Conservation (phyloP, 2,888 invertebrate genomes). For the Notodonta dromedarius region DNA sequence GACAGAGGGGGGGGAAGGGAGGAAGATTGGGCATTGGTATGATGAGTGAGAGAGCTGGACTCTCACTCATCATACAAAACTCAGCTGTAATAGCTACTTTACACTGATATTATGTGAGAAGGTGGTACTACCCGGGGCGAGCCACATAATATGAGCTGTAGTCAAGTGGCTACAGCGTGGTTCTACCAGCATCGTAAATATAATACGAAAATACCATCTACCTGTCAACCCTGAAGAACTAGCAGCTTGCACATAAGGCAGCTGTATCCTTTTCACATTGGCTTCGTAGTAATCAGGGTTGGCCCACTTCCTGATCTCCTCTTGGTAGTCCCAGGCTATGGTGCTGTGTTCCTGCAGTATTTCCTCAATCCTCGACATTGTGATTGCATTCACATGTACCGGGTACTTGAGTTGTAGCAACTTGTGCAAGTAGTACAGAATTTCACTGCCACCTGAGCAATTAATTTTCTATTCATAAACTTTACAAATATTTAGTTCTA, state of each 20-base stretch:
- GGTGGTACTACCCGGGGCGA: too few relatives aligned
- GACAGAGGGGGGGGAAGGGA: too few relatives aligned
- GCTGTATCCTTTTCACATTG: constrained; percentile 92
- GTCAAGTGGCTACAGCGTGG: too few relatives aligned
- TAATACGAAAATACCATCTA: constrained; percentile 31
- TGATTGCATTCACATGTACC: constrained; percentile 94
- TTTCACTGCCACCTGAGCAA: constrained; percentile 88
- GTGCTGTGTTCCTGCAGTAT: constrained; percentile 92
- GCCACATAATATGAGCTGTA: too few relatives aligned
- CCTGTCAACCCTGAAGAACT: constrained; percentile 86
- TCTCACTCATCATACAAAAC: too few relatives aligned
- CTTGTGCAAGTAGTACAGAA: constrained; percentile 93
- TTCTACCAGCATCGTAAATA: too few relatives aligned
- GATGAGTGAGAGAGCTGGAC: too few relatives aligned
- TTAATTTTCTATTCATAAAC: too few relatives aligned
- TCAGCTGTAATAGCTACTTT: too few relatives aligned
- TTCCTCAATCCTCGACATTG: constrained; percentile 94
- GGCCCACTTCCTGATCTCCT: constrained; percentile 92
- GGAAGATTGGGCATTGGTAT: too few relatives aligned
- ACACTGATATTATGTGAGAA: too few relatives aligned
- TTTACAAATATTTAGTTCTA: too few relatives aligned
- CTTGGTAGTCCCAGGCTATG: constrained; percentile 91
- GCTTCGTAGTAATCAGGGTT: constrained; percentile 92
- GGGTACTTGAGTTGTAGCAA: constrained; percentile 97
- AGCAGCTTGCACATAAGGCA: constrained; percentile 90